A percentile compares a stretch with the other conserved stretches of the same genome.
Evolutionary conservation across 2,888 invertebrate genomes (phyloP).

Genomic region (Heliconius ethilla): DNA sequence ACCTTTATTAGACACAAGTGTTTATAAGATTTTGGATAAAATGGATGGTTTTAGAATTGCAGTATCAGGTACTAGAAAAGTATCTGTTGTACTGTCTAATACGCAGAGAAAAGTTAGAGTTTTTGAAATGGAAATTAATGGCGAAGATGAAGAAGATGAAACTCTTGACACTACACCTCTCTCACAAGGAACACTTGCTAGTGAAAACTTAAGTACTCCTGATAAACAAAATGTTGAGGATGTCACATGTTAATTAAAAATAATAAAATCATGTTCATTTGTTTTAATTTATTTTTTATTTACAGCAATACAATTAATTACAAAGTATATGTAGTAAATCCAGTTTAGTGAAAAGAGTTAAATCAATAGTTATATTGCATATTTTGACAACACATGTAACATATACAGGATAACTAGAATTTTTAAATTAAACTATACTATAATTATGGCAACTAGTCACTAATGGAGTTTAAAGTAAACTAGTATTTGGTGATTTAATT

Average conservation of each 20-base stretch:
- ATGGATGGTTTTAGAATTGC: conserved; percentile 87
- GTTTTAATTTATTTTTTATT: conserved; percentile 3
- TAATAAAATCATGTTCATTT: not conserved
- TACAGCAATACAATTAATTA: not conserved
- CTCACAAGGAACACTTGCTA: conserved; percentile 56
- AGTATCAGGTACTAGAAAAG: conserved; percentile 91
- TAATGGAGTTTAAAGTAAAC: conserved; percentile 61
- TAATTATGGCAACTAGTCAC: not conserved
- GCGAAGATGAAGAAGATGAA: conserved; percentile 92
- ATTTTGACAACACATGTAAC: not conserved
- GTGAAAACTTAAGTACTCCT: conserved; percentile 57
- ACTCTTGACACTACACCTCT: conserved; percentile 74
- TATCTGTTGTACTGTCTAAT: conserved; percentile 92
- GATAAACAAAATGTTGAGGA: conserved; percentile 48
- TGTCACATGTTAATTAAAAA: conserved; percentile 30
- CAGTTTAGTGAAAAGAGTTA: not conserved
- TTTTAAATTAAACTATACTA: not conserved
- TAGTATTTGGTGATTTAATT: conserved; percentile 74
- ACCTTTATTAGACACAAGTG: conserved; percentile 75
- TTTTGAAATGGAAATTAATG: conserved; percentile 96
- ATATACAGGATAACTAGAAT: not conserved
- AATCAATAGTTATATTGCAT: not conserved
- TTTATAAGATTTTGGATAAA: conserved; percentile 84
- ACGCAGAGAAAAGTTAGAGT: conserved; percentile 90
- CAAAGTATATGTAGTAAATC: not conserved